phyloP scores from a whole-genome alignment of 2,113 vertebrate species.

The Cathartes aura region DNA sequence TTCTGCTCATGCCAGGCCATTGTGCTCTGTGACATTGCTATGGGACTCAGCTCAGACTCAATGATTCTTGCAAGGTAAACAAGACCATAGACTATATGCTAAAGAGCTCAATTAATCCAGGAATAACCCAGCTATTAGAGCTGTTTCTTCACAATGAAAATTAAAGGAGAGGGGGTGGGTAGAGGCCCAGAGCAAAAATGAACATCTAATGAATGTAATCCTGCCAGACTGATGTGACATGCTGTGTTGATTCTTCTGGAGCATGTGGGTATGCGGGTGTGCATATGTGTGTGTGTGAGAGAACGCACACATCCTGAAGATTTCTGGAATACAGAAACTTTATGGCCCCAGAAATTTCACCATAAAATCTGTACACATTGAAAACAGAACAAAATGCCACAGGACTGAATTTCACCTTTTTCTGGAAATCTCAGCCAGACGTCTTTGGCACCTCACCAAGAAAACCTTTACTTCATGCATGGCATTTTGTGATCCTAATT shows the following conservation, averaged over 20 bases:
- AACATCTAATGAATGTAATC: neutral
- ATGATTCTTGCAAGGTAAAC: conserved; percentile 11
- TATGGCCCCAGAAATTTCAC: neutral
- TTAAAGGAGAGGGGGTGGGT: neutral
- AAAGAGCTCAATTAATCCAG: conserved; percentile 14
- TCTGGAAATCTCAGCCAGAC: conserved; percentile 21
- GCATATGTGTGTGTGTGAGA: neutral
- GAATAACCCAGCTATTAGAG: neutral
- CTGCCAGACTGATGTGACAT: neutral
- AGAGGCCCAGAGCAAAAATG: neutral
- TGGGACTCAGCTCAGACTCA: neutral
- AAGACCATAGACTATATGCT: neutral
- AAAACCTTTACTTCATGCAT: neutral
- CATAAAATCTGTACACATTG: neutral
- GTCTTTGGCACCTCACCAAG: neutral
- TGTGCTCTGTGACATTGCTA: neutral
- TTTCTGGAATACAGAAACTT: neutral
- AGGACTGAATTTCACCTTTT: conserved; percentile 38
- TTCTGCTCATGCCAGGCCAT: neutral
- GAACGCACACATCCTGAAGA: neutral
- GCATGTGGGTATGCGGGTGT: neutral
- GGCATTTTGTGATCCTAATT: conserved; percentile 6
- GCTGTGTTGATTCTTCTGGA: neutral
- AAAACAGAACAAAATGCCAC: neutral
- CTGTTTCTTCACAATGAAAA: conserved; percentile 5